phyloP scores from a whole-genome alignment of 35 echinoderm and acorn worm species.

The Strongylocentrotus purpuratus region DNA sequence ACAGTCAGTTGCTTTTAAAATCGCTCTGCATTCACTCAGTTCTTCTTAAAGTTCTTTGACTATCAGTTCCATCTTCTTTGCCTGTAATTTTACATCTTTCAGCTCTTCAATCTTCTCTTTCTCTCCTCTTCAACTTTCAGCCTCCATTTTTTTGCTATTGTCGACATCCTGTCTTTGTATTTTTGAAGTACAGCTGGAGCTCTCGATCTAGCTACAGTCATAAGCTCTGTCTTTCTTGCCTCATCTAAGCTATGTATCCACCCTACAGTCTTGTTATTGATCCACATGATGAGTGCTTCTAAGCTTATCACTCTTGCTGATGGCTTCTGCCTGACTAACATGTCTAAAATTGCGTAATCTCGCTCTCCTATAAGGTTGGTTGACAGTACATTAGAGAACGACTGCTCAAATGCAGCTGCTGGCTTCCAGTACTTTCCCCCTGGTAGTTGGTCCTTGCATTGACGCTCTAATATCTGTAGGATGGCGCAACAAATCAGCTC shows the following conservation, averaged over 20 bases:
- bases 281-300: constrained; percentile 73
- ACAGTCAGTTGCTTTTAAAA: no score
- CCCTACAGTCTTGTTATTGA: constrained; percentile 47
- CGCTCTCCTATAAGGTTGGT: constrained; percentile 63
- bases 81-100: no score
- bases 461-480: constrained; percentile 56
- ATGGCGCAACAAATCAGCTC: constrained; percentile 64
- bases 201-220: constrained; percentile 29
- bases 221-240: background rate
- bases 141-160: background rate
- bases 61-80: no score
- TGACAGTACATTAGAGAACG: constrained; percentile 56
- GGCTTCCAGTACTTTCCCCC: constrained; percentile 66
- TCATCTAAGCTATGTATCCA: constrained; percentile 37
- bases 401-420: background rate
- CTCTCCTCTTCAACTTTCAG: no score
- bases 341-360: constrained; percentile 70
- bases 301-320: constrained; percentile 57
- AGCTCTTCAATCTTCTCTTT: no score
- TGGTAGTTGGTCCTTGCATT: constrained; percentile 74
- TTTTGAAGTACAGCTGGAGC: background rate
- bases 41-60: no score
- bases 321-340: constrained; percentile 71
- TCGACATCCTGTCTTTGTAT: background rate
- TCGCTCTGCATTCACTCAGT: no score